A percentile compares a stretch with the other conserved stretches of the same genome.
phyloP scores from a whole-genome alignment of 2,797 vertebrate species.

The Liparis tanakae region DNA sequence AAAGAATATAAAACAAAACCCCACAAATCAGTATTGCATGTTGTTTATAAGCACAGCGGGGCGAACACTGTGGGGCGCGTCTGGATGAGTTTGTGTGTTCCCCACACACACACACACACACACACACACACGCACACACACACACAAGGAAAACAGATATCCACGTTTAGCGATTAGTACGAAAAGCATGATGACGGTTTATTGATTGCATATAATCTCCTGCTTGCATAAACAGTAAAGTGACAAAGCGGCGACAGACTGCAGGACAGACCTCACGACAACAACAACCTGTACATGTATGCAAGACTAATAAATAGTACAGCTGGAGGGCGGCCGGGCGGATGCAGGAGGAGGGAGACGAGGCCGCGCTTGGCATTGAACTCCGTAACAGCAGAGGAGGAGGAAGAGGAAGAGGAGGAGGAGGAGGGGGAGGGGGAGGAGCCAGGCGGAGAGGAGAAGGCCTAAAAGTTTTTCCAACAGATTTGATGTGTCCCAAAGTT shows the following conservation, averaged over 20 bases:
- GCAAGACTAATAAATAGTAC: slow-evolving; percentile 60
- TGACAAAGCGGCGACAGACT: slow-evolving; percentile 50
- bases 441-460: slow-evolving; percentile 18
- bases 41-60: slow-evolving; percentile 32
- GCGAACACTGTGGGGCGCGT: slow-evolving; percentile 10
- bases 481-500: slow-evolving; percentile 18
- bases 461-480: no score
- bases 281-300: slow-evolving; percentile 45
- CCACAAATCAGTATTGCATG: slow-evolving; percentile 33
- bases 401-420: slow-evolving; percentile 17
- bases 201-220: slow-evolving; percentile 60
- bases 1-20: slow-evolving; percentile 25
- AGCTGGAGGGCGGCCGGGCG: slow-evolving; percentile 37
- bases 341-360: slow-evolving; percentile 31
- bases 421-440: neutral
- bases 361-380: slow-evolving; percentile 36
- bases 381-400: slow-evolving; percentile 48
- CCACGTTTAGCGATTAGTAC: neutral
- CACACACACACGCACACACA: no score
- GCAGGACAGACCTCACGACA: slow-evolving; percentile 42
- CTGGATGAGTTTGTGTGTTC: slow-evolving; percentile 14
- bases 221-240: slow-evolving; percentile 60
- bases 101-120: no score
- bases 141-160: slow-evolving; percentile 8
- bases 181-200: slow-evolving; percentile 19